Conservation (phyloP, 2,888 invertebrate genomes). For the Philhelius pedissequus region DNA sequence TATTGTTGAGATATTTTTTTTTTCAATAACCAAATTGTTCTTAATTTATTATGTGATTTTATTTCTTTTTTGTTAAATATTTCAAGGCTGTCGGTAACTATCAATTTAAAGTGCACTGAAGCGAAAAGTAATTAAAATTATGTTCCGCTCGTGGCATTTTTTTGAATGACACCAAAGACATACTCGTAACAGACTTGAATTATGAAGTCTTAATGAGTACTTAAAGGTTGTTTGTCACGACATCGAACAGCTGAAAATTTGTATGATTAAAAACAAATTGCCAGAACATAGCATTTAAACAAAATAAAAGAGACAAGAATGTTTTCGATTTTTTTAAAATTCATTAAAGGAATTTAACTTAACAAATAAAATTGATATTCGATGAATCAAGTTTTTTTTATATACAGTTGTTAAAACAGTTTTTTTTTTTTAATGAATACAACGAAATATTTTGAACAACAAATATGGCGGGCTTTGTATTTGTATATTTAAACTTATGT, state of each 20-base stretch:
- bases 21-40: background rate
- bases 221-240: background rate
- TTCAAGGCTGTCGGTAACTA: background rate
- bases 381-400: too few relatives aligned
- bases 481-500: too few relatives aligned
- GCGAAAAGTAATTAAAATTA: conserved; percentile 8
- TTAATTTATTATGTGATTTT: background rate
- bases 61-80: background rate
- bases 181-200: background rate
- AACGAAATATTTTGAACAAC: too few relatives aligned
- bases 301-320: background rate
- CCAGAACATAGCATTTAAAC: background rate
- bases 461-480: too few relatives aligned
- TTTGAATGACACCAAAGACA: background rate
- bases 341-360: background rate
- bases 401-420: too few relatives aligned
- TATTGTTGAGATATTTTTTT: background rate
- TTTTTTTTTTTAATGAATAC: too few relatives aligned
- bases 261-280: background rate
- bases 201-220: background rate
- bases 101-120: background rate
- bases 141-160: conserved; percentile 8
- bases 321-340: background rate
- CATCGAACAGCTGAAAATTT: background rate
- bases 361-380: background rate